Percentiles rank a stretch among this genome's conserved stretches.
phyloP scores from a whole-genome alignment of 2,888 invertebrate species.

The Drosophila infuscata region DNA sequence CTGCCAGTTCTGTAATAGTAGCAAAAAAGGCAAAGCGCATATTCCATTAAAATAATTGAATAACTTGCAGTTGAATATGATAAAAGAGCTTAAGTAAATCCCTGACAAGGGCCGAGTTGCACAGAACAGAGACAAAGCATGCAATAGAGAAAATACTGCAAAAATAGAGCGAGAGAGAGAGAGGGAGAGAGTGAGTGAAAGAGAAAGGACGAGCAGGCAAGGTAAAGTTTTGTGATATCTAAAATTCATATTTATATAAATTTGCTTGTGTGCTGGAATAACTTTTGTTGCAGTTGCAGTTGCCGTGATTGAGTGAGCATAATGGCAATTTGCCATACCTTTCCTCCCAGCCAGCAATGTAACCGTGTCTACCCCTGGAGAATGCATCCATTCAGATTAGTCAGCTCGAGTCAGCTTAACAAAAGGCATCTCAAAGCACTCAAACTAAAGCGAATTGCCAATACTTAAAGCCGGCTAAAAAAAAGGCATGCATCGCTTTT shows the following conservation, averaged over 20 bases:
- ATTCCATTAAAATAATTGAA: conserved; percentile 80
- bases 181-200: not conserved
- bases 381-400: conserved; percentile 66
- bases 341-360: not conserved
- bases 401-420: conserved; percentile 47
- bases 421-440: conserved; percentile 45
- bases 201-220: conserved; percentile 4
- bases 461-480: conserved; percentile 40
- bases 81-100: conserved; percentile 74
- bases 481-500: conserved; percentile 36
- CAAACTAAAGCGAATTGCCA: conserved; percentile 41
- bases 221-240: conserved; percentile 59
- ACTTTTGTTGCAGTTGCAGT: conserved; percentile 69
- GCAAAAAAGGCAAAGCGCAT: conserved; percentile 53
- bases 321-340: conserved; percentile 57
- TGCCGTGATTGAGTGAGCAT: conserved; percentile 55
- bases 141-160: not conserved
- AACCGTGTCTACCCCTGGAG: conserved; percentile 21
- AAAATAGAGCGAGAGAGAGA: not conserved
- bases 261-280: conserved; percentile 43
- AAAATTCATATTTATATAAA: conserved; percentile 67
- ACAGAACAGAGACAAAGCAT: conserved; percentile 7
- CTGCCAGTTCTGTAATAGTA: conserved; percentile 30
- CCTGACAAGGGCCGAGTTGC: conserved; percentile 15
- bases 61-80: conserved; percentile 69